phyloP scores from a whole-genome alignment of 1,140 invertebrate species.

The Rhagoletis zephyria region DNA sequence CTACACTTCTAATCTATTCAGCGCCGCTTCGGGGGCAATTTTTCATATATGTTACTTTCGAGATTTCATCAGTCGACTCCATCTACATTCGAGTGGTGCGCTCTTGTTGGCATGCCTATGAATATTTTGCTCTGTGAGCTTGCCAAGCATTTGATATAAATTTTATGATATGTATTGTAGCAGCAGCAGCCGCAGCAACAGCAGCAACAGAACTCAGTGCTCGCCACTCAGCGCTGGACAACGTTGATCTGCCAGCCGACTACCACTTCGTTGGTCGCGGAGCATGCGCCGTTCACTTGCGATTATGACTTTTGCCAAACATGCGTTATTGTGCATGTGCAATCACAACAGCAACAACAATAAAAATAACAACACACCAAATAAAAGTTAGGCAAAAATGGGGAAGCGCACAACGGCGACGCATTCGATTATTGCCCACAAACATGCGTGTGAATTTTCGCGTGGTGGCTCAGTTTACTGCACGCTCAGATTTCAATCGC shows the following conservation, averaged over 20 bases:
- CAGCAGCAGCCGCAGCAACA: background rate
- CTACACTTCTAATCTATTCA: constrained; percentile 53
- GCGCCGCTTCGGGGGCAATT: constrained; percentile 66
- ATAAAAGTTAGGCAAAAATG: background rate
- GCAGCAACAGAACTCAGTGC: background rate
- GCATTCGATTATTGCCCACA: constrained; percentile 40
- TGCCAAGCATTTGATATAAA: constrained; percentile 63
- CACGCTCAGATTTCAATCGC: constrained; percentile 55
- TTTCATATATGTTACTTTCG: constrained; percentile 63
- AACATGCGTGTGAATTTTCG: constrained; percentile 70
- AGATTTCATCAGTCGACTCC: constrained; percentile 69
- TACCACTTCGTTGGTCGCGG: background rate
- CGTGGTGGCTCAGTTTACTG: constrained; percentile 58
- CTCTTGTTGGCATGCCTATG: constrained; percentile 20
- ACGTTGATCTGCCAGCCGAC: no score
- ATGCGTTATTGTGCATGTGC: constrained; percentile 51
- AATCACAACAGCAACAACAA: background rate
- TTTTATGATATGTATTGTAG: constrained; percentile 65
- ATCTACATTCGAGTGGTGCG: constrained; percentile 12
- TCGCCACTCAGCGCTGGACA: background rate
- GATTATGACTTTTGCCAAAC: constrained; percentile 46
- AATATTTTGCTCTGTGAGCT: background rate
- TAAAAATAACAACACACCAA: background rate
- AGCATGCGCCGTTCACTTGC: constrained; percentile 25
- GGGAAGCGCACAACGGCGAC: background rate